Evolutionary conservation across 2,888 invertebrate species (phyloP).

Genomic region (Lamellibrachia columna): DNA sequence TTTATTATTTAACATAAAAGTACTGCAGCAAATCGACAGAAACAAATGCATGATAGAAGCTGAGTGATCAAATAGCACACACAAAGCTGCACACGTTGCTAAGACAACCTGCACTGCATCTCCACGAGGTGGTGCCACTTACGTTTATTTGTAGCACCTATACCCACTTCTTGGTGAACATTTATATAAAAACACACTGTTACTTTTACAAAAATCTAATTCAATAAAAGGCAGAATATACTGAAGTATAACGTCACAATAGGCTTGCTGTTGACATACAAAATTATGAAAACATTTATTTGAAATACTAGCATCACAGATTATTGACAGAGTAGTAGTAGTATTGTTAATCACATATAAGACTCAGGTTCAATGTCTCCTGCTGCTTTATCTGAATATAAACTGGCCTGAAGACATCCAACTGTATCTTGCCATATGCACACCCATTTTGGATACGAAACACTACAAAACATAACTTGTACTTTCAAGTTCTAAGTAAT

Average conservation of each 20-base stretch:
- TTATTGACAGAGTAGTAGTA: not conserved
- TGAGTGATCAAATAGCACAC: not conserved
- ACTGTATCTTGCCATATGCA: not conserved
- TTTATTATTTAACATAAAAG: no score
- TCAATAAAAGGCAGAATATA: not conserved
- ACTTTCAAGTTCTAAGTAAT: not conserved
- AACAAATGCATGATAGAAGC: not conserved
- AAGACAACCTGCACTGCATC: not conserved
- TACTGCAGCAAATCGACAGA: not conserved
- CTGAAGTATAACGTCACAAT: not conserved
- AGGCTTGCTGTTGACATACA: not conserved
- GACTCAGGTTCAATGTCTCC: not conserved
- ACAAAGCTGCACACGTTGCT: not conserved
- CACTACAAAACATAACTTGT: not conserved
- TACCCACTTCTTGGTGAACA: no score
- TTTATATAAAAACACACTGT: not conserved
- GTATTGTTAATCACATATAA: not conserved
- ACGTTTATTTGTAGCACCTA: not conserved
- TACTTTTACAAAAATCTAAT: not conserved
- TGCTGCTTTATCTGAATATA: not conserved
- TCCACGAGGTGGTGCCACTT: not conserved
- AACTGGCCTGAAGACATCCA: not conserved
- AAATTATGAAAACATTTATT: not conserved
- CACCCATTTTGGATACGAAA: not conserved
- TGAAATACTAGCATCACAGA: not conserved